phyloP scores from a whole-genome alignment of 2,888 invertebrate species.

The Sylvicola fuscatus region DNA sequence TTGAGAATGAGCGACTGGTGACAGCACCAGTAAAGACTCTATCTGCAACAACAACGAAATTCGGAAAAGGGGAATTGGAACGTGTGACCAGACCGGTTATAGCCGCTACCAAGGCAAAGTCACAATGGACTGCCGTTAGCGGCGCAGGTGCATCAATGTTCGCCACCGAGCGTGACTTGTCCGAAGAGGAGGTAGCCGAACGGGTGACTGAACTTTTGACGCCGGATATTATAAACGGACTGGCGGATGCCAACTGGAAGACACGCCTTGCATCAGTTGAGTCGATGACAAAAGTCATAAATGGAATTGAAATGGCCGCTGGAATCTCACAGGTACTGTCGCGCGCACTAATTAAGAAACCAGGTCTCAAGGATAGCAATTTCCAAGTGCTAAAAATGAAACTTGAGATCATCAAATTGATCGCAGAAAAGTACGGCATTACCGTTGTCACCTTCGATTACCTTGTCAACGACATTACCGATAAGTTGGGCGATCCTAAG shows the following conservation, averaged over 20 bases:
- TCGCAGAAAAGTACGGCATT: slow-evolving; percentile 55
- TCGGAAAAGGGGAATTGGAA: slow-evolving; percentile 4
- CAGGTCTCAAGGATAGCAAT: slow-evolving; percentile 76
- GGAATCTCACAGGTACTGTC: slow-evolving; percentile 52
- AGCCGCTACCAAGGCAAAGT: slow-evolving; percentile 10
- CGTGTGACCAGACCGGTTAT: slow-evolving; percentile 6
- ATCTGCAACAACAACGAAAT: slow-evolving; percentile 15
- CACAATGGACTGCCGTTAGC: slow-evolving; percentile 8
- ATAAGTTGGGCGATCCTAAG: slow-evolving; percentile 69
- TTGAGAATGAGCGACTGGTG: slow-evolving; percentile 31
- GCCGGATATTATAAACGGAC: slow-evolving; percentile 38
- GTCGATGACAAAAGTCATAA: slow-evolving; percentile 38
- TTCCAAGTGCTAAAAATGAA: slow-evolving; percentile 75
- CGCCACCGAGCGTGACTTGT: slow-evolving; percentile 40
- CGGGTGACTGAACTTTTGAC: slow-evolving; percentile 45
- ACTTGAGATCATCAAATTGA: slow-evolving; percentile 54
- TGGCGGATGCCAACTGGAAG: slow-evolving; percentile 74
- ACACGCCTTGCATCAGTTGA: slow-evolving; percentile 56
- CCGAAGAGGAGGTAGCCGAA: slow-evolving; percentile 58
- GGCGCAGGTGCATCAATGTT: slow-evolving; percentile 13
- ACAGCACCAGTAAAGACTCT: slow-evolving; percentile 18
- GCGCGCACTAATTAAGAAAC: slow-evolving; percentile 55
- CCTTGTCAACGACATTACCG: slow-evolving; percentile 59
- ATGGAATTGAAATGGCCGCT: slow-evolving; percentile 37
- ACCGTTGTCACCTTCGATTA: slow-evolving; percentile 52